Percentiles rank a stretch among this genome's conserved stretches.
Conservation (phyloP, 2,888 invertebrate genomes). For the Epistrophe eligans region DNA sequence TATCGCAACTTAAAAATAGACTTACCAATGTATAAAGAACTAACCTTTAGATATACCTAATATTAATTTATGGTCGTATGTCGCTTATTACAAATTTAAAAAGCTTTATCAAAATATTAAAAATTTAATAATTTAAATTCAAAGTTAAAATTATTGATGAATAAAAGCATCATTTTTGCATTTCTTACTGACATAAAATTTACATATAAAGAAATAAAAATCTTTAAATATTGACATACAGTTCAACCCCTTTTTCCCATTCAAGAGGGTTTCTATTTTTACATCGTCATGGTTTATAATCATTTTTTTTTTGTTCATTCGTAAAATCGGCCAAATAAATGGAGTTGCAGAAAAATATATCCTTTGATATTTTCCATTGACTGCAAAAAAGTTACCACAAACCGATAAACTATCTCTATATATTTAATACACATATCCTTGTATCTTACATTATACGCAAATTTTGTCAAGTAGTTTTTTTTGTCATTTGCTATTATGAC, state of each 20-base stretch:
- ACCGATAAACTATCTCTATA: slow-evolving; percentile 31
- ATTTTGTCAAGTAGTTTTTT: neutral
- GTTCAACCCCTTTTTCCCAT: neutral
- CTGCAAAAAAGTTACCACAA: slow-evolving; percentile 15
- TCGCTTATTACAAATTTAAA: too few relatives aligned
- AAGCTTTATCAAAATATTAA: too few relatives aligned
- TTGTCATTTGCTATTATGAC: slow-evolving; percentile 35
- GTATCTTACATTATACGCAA: neutral
- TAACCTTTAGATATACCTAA: too few relatives aligned
- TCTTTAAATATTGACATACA: neutral
- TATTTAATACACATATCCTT: neutral
- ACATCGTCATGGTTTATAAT: slow-evolving; percentile 18
- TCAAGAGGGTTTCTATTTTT: slow-evolving; percentile 39
- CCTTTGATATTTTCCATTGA: neutral
- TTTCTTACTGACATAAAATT: neutral
- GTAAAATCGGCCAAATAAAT: neutral
- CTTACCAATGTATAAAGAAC: too few relatives aligned
- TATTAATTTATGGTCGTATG: too few relatives aligned
- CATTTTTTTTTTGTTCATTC: slow-evolving; percentile 34
- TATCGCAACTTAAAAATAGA: too few relatives aligned
- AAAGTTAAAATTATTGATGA: neutral
- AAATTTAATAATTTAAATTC: neutral
- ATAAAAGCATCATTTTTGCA: neutral
- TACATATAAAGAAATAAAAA: neutral
- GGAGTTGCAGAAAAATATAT: neutral